A percentile compares a stretch with the other conserved stretches of the same genome.
Conservation (phyloP, 2,797 vertebrate genomes). For the Otolemur crassicaudatus region DNA sequence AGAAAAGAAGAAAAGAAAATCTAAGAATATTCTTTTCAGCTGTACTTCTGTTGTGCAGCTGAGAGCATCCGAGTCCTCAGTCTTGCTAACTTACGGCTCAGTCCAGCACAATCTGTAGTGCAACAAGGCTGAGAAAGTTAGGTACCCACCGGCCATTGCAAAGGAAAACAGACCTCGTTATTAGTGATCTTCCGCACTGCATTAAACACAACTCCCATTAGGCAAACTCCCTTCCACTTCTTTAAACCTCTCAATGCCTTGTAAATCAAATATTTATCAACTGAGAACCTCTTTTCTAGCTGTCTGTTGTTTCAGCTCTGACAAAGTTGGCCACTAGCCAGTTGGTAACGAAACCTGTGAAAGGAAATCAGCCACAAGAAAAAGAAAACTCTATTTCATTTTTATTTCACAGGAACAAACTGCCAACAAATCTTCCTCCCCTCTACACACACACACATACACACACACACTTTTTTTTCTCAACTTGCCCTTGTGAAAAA, state of each 20-base stretch:
- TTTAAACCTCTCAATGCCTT: constrained; percentile 87
- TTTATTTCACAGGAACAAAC: constrained; percentile 84
- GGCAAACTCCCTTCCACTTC: constrained; percentile 83
- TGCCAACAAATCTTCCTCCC: constrained; percentile 59
- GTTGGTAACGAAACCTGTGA: constrained; percentile 83
- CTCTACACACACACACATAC: too few species aligned
- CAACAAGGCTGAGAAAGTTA: constrained; percentile 76
- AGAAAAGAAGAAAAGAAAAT: constrained; percentile 88
- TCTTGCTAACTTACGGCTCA: constrained; percentile 76
- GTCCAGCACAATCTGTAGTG: constrained; percentile 66
- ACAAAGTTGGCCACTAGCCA: constrained; percentile 85
- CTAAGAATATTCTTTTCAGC: constrained; percentile 87
- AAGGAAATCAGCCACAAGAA: constrained; percentile 81
- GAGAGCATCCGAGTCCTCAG: constrained; percentile 72
- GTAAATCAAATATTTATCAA: constrained; percentile 90
- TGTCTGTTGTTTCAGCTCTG: constrained; percentile 86
- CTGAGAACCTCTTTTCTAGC: constrained; percentile 86
- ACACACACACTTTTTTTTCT: constrained; percentile 4
- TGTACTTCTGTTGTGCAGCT: constrained; percentile 81
- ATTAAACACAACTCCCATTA: constrained; percentile 86
- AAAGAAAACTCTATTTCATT: constrained; percentile 79
- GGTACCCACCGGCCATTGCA: constrained; percentile 82
- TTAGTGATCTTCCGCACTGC: constrained; percentile 81
- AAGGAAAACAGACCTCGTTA: constrained; percentile 79
- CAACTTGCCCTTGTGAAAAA: constrained; percentile 55